Base-by-base conservation (phyloP, 37 sponge, comb jelly and placozoan species). In the Ephydatia muelleri region DNA sequence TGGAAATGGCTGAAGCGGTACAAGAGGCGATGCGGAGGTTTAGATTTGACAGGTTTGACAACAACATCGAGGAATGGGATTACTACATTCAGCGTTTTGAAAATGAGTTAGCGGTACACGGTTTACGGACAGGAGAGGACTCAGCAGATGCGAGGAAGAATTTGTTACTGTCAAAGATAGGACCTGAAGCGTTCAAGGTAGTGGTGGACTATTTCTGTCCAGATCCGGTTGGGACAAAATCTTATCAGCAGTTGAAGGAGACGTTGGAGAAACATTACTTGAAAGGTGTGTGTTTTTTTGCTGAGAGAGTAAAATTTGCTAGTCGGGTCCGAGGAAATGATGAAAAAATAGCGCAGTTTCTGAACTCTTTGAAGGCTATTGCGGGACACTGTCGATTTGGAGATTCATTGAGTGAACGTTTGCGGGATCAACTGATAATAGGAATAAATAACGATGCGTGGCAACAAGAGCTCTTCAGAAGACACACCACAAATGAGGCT, bases 191-290 rank as follows among this genome's bases (percentile, higher is more conserved):
- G n/a, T 57, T 57, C 57, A 57, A 57, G 57, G 57, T 57, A 57
- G 57, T 57, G 57, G 57, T 57, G 57, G 57, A 57, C 57, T 57
- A 57, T 57, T 57, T 57, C 57, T 57, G 57, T 57, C 57, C 57
- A 57, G 57, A 57, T 57, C 57, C 57, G 57, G 57, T 57, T 57
- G 57, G 57, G 57, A 57, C 57, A 57, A 57, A 57, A 57, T 57
- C 57, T 57, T 57, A 57, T 57, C 57, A 57, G 57, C 57, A 57
- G 57, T 57, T 57, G 57, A 57, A 57, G 16, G 57, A 57, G 19
- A 57, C 57, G 57, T 57, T 57, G 57, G 57, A 57, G 57, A 57
- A 57, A 57, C 57, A 57, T 57, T 57, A 57, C 16, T 57, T 57
- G 57, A 57, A 57, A 57, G 57, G 57, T 57, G 57, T 57, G 19